Evolutionary conservation across 2,797 vertebrate species (phyloP).

Genomic region (Anisognathus igniventris): DNA sequence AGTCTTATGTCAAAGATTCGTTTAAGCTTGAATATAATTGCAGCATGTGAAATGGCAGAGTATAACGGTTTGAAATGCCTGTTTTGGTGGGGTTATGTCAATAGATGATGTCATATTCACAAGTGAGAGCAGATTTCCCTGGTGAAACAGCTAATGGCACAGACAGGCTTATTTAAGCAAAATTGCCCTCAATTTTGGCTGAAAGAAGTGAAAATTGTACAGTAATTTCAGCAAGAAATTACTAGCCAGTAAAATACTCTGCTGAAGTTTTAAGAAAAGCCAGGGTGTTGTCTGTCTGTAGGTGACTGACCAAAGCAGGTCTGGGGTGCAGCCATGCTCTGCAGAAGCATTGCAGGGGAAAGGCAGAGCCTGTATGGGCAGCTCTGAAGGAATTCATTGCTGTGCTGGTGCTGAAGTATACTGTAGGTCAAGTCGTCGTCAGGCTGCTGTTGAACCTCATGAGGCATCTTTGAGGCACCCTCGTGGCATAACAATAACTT

Average conservation of each 20-base stretch:
- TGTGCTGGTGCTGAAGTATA: rapidly evolving
- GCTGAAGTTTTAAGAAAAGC: background rate
- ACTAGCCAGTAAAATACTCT: background rate
- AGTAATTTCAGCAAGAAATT: constrained; percentile 37
- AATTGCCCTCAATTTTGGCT: constrained; percentile 59
- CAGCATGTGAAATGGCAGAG: background rate
- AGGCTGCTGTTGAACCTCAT: rapidly evolving
- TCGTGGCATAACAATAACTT: background rate
- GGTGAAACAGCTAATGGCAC: constrained; percentile 37
- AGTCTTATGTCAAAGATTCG: background rate
- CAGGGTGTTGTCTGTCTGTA: background rate
- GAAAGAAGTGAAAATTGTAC: constrained; percentile 54
- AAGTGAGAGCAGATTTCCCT: constrained; percentile 44
- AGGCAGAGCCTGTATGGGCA: rapidly evolving
- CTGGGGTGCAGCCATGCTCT: rapidly evolving
- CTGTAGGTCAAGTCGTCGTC: rapidly evolving
- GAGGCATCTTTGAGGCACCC: background rate
- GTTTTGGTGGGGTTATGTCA: constrained; percentile 31
- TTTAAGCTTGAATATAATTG: background rate
- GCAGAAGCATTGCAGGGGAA: background rate
- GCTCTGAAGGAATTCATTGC: background rate
- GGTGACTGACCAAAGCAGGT: background rate
- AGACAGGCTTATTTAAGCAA: constrained; percentile 41
- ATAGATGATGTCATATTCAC: constrained; percentile 38
- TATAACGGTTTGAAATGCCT: background rate